Evolutionary conservation across 2,888 invertebrate species (phyloP).

Genomic region (Gnatocerus cornutus): DNA sequence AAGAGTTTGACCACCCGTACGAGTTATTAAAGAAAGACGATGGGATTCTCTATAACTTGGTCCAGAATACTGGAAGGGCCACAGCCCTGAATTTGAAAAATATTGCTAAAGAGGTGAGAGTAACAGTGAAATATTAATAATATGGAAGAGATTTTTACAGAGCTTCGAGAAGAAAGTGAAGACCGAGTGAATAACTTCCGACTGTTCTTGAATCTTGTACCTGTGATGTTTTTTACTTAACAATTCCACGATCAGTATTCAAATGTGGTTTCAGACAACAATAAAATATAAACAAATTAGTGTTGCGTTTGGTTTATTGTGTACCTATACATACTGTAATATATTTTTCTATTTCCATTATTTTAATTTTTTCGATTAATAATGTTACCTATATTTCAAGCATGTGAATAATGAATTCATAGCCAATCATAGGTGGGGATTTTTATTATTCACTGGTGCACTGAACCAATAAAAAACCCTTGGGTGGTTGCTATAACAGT

Average conservation of each 20-base stretch:
- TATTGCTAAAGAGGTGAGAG: conserved; percentile 61
- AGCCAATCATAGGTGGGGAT: too few relatives aligned
- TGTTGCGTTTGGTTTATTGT: background rate
- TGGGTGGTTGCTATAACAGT: too few relatives aligned
- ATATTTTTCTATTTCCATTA: too few relatives aligned
- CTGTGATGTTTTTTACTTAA: conserved; percentile 43
- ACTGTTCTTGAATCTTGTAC: conserved; percentile 9
- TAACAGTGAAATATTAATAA: background rate
- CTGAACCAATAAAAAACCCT: too few relatives aligned
- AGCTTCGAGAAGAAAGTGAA: conserved; percentile 44
- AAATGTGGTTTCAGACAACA: conserved; percentile 14
- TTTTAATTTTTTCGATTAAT: too few relatives aligned
- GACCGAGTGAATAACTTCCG: conserved; percentile 16
- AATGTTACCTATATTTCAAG: too few relatives aligned
- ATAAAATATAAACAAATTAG: conserved; percentile 3
- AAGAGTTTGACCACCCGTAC: conserved; percentile 86
- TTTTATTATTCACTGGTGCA: too few relatives aligned
- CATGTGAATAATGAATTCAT: too few relatives aligned
- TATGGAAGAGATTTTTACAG: conserved; percentile 40
- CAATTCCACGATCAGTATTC: conserved; percentile 37
- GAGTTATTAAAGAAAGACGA: conserved; percentile 76
- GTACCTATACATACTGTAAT: too few relatives aligned
- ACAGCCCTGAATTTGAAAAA: conserved; percentile 60
- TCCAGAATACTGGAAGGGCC: conserved; percentile 70
- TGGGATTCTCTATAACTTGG: conserved; percentile 78